Evolutionary conservation across 2,113 vertebrate genomes (phyloP), one percentile per base, ranked within the genome.

Genomic region (Scopus umbretta): DNA sequence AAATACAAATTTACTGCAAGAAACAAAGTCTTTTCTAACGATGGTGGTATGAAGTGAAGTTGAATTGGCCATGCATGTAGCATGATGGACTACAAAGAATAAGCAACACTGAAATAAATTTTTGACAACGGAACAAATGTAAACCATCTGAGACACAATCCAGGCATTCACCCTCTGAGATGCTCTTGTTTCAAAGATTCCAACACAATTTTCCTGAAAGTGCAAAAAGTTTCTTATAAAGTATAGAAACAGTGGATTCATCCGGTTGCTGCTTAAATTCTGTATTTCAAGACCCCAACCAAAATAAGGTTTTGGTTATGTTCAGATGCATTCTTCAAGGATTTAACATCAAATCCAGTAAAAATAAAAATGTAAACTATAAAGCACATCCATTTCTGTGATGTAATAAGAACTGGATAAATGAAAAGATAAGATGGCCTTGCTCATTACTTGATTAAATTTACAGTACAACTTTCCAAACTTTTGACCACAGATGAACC

Each of bases 51-150:
- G 91, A 62, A 42, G 40, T 19, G 91, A 62, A 42, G 40, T 3
- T 6, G 6, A 76, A 56, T 11, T 53, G 53, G 49, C 47, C 43
- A 22, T 1, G 20, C 52, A 34, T 0, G 0, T 1, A 34, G 16
- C 30, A 30, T 0, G 13, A 43, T 7, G 36, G 34, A 56, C 36
- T 73, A 52, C 10, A 55, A 52, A 20, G 34, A 68, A 68, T 36
- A 94, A 80, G 34, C 30, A 50, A 14, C 12, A 20, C 6, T 26
- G 30, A 56, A 79, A 58, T 5, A 10, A 25, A 23, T 36, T 86
- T 70, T 66, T 73, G 38, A 66, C 16, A 25, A 47, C 0, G 1
- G 26, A 88, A 53, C 15, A 73, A 80, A 83, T 2, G 26, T 20
- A 27, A 89, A 49, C 40, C 34, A 70, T 29, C 19, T 82, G 71